Evolutionary conservation across 2,113 vertebrate genomes (phyloP), one percentile per base, ranked within the genome.

Genomic region (Tympanuchus pallidicinctus): DNA sequence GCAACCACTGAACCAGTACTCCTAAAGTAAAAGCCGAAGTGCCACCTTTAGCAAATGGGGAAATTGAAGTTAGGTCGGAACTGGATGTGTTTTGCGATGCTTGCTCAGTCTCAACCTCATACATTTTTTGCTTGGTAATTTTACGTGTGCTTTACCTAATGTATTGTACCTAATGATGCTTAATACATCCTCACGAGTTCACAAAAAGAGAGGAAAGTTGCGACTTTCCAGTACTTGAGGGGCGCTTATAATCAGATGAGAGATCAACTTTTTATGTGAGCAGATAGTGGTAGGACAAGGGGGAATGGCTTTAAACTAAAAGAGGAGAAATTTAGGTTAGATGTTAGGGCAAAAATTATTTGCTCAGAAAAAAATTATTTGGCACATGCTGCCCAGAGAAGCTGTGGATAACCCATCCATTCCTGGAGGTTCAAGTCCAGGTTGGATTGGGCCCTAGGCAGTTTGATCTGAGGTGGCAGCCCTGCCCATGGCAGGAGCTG

Each of bases 101-200:
- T 82, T 42, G 21, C 6, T 87, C 30, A 47, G 2, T 14, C 71
- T 28, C 18, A 89, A 7, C 4, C 4, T 91, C 42, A 63, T 20
- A 13, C 16, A 8, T 38, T 81, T 91, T 86, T 86, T 59, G 30
- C 19, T 57, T 54, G 11, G 5, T 52, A 56, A 54, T 47, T 38
- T 82, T 50, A 5, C 7, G n/a, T 30, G 19, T 8, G 8, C 40
- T 72, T 84, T 67, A 36, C 25, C 24, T 81, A 63, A 54, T 59
- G 5, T 6, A 3, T 67, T 4, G 0, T 28, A 75, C 28, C 5
- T 47, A 27, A 8, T 13, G 66, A 12, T 18, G 67, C 7, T 11
- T 22, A 13, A 48, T 38, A 10, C 45, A 42, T 38, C 8, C 45
- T 82, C 34, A 30, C 21, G 71, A 52, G 13, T 45, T 73, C 20